These are phyloP conservation scores for Drosophila rufa DNA, from an alignment of 1,140 invertebrate species.

Conservation along the genomic window DNA sequence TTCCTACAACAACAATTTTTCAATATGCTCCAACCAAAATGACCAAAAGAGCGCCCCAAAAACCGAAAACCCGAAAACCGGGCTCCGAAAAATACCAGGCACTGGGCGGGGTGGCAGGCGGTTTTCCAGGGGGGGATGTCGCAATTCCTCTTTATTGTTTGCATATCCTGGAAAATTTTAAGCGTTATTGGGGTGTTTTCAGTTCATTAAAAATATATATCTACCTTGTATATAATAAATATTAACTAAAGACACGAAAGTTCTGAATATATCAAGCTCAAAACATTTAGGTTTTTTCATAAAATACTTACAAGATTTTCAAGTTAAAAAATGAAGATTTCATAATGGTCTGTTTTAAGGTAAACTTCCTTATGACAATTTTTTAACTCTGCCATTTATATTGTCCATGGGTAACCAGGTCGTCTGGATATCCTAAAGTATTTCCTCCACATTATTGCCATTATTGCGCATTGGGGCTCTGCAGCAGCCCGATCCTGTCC, in stretches of 20 bases:
- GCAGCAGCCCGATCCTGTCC: constrained; percentile 23
- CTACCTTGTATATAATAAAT: not conserved
- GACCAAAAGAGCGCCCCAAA: constrained; percentile 58
- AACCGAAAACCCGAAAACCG: constrained; percentile 23
- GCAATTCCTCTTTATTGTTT: constrained; percentile 32
- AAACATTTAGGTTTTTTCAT: too few relatives aligned
- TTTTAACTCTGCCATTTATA: not conserved
- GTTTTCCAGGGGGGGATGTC: not conserved
- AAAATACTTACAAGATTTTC: not conserved
- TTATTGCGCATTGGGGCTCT: constrained; percentile 50
- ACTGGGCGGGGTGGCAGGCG: constrained; percentile 15
- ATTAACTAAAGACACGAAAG: too few relatives aligned
- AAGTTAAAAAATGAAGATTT: not conserved
- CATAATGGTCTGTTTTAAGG: too few relatives aligned
- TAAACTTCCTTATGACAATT: too few relatives aligned
- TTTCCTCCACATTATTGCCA: constrained; percentile 16
- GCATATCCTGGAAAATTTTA: constrained; percentile 8
- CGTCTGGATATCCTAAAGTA: not conserved
- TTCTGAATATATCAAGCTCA: too few relatives aligned
- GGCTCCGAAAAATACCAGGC: constrained; percentile 28
- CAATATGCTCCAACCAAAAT: constrained; percentile 74
- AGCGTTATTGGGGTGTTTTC: not conserved
- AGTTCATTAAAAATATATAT: not conserved
- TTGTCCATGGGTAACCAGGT: constrained; percentile 24
- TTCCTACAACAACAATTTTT: constrained; percentile 82